Base-by-base conservation (phyloP, 2,797 vertebrate species). In the Anabacerthia variegaticeps region DNA sequence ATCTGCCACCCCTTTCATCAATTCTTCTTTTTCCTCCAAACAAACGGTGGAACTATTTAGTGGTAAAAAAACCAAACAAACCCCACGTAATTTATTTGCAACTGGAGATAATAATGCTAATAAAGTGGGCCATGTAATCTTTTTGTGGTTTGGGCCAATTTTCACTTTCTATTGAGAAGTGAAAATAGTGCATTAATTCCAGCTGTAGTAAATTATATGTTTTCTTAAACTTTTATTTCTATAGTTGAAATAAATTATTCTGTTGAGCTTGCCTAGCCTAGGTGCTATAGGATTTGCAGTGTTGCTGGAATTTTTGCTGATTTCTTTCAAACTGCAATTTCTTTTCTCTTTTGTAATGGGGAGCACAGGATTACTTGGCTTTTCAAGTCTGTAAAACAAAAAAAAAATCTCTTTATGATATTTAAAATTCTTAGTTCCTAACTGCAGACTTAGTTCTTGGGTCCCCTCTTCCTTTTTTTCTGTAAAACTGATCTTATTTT, bases 1-100 rank as follows among this genome's bases (percentile, higher is more conserved):
- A 97, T 96, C 96, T 94, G 79, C 96, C 76, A 91, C 96, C 68
- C 87, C 96, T 92, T 97, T 97, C 95, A 97, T 86, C 91, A 91
- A 91, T 93, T 97, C 97, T 90, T n/a, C 96, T 56, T 97, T 97
- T 97, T 91, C 97, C 67, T 97, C 97, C 89, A 98, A 97, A 95
- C 97, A 97, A 95, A 96, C 96, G 26, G 90, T 97, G 96, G 97
- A 98, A 96, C 96, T 96, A 11, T 97, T 97, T 96, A 97, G 97
- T 96, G 97, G 97, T 98, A 98, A 97, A 96, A 87, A 85, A 82
- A 1, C 1, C 17, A 67, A 76, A 63, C 43, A 14, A 86, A 77
- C 12, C 9, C 65, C 78, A 7, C 89, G 32, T 96, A 46, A 87
- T 89, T 94, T 92, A 39, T 90, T 92, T 94, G 77, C 75, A 86